Base-by-base conservation (phyloP, 2,888 invertebrate genomes). In the Aethes cnicana region DNA sequence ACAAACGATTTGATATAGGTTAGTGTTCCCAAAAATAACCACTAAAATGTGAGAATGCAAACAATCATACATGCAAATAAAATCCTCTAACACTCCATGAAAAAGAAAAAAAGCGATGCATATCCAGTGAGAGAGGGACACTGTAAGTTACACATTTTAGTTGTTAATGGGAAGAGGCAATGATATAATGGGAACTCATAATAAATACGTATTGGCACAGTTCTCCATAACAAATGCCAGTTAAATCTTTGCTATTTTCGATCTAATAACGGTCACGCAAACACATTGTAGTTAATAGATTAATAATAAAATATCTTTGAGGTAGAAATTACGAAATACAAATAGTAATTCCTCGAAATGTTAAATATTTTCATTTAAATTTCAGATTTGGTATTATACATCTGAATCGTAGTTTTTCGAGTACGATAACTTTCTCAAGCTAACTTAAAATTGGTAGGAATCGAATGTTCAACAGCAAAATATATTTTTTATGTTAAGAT, bases 51-150 rank as follows among this genome's bases (percentile, higher is more conserved):
- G 84, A 81, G 55, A 66, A 76, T 71, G 87, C 89, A 89, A 89
- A 88, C 79, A 72, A 89, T 81, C 78, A 60, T 84, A 89, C 88
- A 89, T 89, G 88, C 88, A 88, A 88, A 87, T 79, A 66, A 72
- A 60, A 72, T 62, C 57, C 44, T 61, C 65, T 66, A 84, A 87
- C 81, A 87, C 77, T 68, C 69, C 77, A 68, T 71, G 68, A 66
- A 74, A 77, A 69, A 64, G 74, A 57, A 57, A 67, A 67, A 57
- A 88, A 87, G 87, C 87, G 64, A 87, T 88, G 87, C 87, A 76
- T 73, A 71, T 44, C 69, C 64, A 64, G 69, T 70, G 69, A 70
- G 74, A 73, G 70, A 62, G 72, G 77, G 73, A 64, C 56, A 56
- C 63, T 67, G 69, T 47, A 32, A 46, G 52, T 52, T 42, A 47